A percentile compares a stretch with the other conserved stretches of the same genome.
Conservation (phyloP, 2,797 vertebrate species). For the Spatula clypeata region DNA sequence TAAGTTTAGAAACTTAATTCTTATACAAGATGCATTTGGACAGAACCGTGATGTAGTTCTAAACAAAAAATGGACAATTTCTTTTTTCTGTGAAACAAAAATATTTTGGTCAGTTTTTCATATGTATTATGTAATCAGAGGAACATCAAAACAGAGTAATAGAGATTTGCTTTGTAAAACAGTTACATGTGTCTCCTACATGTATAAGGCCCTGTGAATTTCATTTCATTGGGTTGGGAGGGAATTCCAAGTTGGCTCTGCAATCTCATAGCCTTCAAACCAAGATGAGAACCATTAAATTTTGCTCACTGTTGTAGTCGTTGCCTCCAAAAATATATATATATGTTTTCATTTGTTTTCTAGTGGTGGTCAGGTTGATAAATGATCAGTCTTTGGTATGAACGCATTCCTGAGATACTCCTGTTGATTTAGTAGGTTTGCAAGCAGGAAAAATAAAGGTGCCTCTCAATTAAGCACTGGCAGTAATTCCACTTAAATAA, state of each 20-base stretch:
- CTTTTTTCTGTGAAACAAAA: neutral
- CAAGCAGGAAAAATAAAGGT: neutral
- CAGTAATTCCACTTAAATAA: neutral
- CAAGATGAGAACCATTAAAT: neutral
- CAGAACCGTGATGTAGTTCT: neutral
- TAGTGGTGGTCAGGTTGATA: neutral
- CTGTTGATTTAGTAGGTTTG: neutral
- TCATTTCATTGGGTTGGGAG: neutral
- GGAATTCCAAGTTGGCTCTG: neutral
- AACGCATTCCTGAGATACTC: neutral
- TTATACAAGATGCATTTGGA: neutral
- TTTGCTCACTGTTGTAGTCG: neutral
- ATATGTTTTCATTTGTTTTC: neutral
- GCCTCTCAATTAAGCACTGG: neutral
- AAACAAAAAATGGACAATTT: neutral
- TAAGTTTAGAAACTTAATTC: neutral
- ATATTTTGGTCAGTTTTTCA: neutral
- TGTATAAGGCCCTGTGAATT: neutral
- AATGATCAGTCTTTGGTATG: neutral
- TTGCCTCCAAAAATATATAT: neutral
- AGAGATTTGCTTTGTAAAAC: neutral
- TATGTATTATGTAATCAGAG: neutral
- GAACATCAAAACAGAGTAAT: neutral
- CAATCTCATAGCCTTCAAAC: neutral
- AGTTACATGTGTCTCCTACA: neutral